Base-by-base conservation (phyloP, 1,140 invertebrate genomes). In the Nasonia longicornis region DNA sequence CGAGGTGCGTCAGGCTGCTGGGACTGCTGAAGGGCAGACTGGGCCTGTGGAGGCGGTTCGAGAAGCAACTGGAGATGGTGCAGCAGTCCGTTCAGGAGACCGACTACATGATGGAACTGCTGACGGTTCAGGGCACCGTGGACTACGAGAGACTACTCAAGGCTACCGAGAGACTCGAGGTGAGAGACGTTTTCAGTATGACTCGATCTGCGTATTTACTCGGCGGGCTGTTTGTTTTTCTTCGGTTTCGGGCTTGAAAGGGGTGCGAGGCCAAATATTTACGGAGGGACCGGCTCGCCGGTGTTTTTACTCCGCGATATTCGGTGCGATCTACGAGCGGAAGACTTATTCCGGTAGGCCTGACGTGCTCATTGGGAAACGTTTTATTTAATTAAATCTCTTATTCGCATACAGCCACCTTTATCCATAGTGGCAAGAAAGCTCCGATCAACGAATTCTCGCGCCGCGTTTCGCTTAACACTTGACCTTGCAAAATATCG, bases 21-120 rank as follows among this genome's bases (percentile, higher is more conserved):
- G 89, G 90, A 2, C 86, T 94, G n/a, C 88, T 96, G 6, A 92
- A 92, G n/a, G 92, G 92, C 70, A 92, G 94, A 11, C 85, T 95
- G 26, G 92, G 91, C 12, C 87, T 96, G 8, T 96, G 95, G 95
- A 90, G 93, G 48, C 89, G 94, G 38, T 96, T 96, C 85, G 95
- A 96, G 84, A 89, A 92, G 22, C 95, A 96, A 84, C 87, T 96
- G 80, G 95, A 96, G 84, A 85, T 94, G 87, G 95, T 96, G 1
- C 94, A 96, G 74, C 94, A 95, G 48, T 95, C 95, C 0, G 94
- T 96, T 0, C 92, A 95, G 79, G 95, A 96, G 84, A 95, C 95
- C 0, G 95, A 96, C 87, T 96, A 95, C 85, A 96, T 96, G 95
- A 95, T 96, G 90, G 95, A 96, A 85, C 88, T 96, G 16, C 90